phyloP scores from a whole-genome alignment of 2,797 vertebrate species.

The Florisuga fusca region DNA sequence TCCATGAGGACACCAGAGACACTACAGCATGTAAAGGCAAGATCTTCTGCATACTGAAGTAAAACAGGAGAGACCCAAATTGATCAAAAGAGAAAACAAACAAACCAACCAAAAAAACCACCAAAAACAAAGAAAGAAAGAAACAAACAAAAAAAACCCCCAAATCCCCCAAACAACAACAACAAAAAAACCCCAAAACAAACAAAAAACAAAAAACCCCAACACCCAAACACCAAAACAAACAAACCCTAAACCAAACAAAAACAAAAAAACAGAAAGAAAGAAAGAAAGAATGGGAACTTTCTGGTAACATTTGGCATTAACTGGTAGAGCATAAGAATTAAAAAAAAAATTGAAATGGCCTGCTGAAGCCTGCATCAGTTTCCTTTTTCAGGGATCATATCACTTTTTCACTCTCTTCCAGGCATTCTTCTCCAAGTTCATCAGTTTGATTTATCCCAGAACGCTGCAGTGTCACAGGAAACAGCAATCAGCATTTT shows the following conservation, averaged over 20 bases:
- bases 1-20: neutral
- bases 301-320: neutral
- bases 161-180: neutral
- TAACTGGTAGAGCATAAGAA: neutral
- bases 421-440: slow-evolving; percentile 66
- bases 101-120: too few relatives aligned
- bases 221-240: neutral
- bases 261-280: neutral
- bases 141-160: too few relatives aligned
- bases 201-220: neutral
- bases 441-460: slow-evolving; percentile 56
- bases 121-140: neutral
- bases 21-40: neutral
- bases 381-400: slow-evolving; percentile 47
- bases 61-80: neutral
- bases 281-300: neutral
- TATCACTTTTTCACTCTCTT: slow-evolving; percentile 39
- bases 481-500: slow-evolving; percentile 56
- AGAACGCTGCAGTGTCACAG: slow-evolving; percentile 2
- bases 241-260: too few relatives aligned
- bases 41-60: neutral
- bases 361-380: neutral
- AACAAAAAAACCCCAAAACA: rapidly evolving
- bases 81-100: neutral
- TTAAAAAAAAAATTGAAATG: neutral